Conservation (phyloP, 2,113 vertebrate species). For the Rattus rattus region DNA sequence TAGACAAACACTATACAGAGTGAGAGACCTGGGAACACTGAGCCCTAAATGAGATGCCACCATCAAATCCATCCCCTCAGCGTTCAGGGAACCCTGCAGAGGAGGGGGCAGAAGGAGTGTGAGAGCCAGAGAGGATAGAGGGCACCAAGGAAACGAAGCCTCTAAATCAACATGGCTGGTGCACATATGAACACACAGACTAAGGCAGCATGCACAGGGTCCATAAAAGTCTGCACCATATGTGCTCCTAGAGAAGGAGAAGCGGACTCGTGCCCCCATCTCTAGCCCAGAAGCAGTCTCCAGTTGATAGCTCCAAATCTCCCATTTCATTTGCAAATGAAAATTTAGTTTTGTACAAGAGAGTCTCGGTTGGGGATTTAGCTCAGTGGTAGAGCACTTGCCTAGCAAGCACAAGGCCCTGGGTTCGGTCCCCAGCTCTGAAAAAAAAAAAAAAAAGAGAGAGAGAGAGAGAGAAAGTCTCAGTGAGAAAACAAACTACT, state of each 20-base stretch:
- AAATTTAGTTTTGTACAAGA: not conserved
- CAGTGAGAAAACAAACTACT: not conserved
- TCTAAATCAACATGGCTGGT: not conserved
- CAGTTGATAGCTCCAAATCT: not conserved
- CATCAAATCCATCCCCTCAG: not conserved
- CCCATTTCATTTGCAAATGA: not conserved
- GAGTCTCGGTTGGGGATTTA: not conserved
- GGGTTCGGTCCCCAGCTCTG: too few relatives aligned
- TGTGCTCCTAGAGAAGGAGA: not conserved
- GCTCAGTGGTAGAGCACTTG: too few relatives aligned
- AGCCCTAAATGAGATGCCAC: not conserved
- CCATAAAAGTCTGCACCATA: not conserved
- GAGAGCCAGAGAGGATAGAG: not conserved
- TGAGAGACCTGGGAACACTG: not conserved
- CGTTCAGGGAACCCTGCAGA: not conserved
- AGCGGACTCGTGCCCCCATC: not conserved
- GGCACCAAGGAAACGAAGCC: not conserved
- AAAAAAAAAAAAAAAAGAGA: too few relatives aligned
- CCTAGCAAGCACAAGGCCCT: too few relatives aligned
- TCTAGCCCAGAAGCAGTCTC: not conserved
- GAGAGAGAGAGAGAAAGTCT: not conserved
- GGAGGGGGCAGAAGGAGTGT: not conserved
- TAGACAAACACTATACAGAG: not conserved
- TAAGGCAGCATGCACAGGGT: not conserved
- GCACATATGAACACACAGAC: not conserved